Conservation (phyloP, 92 coral and sea anemone species). For the Muricea muricata region DNA sequence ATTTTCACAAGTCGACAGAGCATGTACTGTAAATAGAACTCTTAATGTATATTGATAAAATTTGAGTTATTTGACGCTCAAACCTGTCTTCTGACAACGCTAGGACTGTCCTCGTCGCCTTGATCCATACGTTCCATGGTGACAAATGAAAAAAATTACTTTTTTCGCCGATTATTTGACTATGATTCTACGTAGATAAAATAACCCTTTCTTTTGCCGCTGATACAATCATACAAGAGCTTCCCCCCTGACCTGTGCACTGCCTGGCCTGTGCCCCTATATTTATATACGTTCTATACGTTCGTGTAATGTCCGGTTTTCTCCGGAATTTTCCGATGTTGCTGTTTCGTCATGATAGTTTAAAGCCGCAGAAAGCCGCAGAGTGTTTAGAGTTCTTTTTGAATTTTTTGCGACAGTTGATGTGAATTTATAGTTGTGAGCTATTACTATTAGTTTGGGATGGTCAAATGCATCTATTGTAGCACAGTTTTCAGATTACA, state of each 20-base stretch:
- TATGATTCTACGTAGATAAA: too few species aligned
- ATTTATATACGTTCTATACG: background rate
- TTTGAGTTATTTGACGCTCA: background rate
- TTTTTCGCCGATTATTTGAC: too few species aligned
- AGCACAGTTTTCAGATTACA: background rate
- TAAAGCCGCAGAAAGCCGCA: too few species aligned
- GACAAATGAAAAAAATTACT: background rate
- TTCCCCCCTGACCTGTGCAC: too few species aligned
- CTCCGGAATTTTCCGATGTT: background rate
- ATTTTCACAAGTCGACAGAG: too few species aligned
- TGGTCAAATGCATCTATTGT: background rate
- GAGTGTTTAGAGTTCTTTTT: background rate
- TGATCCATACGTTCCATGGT: slow-evolving; percentile 49
- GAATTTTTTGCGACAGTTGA: background rate
- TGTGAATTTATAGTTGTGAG: background rate
- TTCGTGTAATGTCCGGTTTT: background rate
- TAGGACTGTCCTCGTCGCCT: slow-evolving; percentile 47
- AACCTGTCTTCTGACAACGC: slow-evolving; percentile 44
- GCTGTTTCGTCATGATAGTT: background rate
- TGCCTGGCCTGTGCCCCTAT: too few species aligned
- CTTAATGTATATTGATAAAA: too few species aligned
- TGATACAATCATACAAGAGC: too few species aligned
- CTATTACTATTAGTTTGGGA: background rate
- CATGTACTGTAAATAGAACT: too few species aligned
- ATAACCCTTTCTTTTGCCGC: too few species aligned